phyloP scores from a whole-genome alignment of 2,888 invertebrate genomes.

The Malthinus seriepunctatus region DNA sequence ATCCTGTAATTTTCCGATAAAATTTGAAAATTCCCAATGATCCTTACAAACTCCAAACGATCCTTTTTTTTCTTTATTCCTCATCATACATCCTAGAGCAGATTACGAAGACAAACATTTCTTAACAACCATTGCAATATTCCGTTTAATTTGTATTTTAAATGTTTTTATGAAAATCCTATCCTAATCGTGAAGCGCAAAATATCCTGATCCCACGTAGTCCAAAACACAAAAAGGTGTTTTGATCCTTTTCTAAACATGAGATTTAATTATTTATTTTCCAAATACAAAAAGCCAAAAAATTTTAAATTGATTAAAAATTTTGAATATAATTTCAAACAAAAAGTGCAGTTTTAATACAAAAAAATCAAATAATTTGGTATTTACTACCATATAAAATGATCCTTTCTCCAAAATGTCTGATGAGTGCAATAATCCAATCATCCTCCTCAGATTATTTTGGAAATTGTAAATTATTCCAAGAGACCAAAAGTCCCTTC shows the following conservation, averaged over 20 bases:
- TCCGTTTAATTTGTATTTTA: conserved; percentile 1
- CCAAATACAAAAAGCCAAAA: too few species aligned
- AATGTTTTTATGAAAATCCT: conserved; percentile 16
- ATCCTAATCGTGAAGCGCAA: conserved; percentile 16
- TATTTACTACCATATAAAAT: conserved; percentile 5
- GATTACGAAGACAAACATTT: conserved; percentile 15
- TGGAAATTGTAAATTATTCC: conserved; percentile 2
- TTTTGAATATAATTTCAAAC: background rate
- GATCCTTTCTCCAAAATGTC: conserved; percentile 5
- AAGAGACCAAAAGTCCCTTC: conserved; percentile 1
- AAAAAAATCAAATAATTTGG: conserved; percentile 5
- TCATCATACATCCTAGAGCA: conserved; percentile 16
- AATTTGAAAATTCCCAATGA: conserved; percentile 12
- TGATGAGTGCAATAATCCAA: conserved; percentile 5
- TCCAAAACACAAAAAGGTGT: conserved; percentile 12
- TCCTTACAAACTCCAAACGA: conserved; percentile 14
- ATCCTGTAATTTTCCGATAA: conserved; percentile 9
- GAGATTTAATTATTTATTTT: conserved; percentile 8
- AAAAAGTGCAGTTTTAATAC: background rate
- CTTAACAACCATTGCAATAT: conserved; percentile 8
- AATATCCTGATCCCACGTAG: conserved; percentile 23
- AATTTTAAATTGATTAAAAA: background rate
- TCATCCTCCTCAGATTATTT: conserved; percentile 7
- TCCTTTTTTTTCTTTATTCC: conserved; percentile 8
- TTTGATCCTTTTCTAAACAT: conserved; percentile 8